A percentile compares a stretch with the other conserved stretches of the same genome.
Evolutionary conservation across 2,113 vertebrate genomes (phyloP).

Genomic region (Collichthys lucidus): DNA sequence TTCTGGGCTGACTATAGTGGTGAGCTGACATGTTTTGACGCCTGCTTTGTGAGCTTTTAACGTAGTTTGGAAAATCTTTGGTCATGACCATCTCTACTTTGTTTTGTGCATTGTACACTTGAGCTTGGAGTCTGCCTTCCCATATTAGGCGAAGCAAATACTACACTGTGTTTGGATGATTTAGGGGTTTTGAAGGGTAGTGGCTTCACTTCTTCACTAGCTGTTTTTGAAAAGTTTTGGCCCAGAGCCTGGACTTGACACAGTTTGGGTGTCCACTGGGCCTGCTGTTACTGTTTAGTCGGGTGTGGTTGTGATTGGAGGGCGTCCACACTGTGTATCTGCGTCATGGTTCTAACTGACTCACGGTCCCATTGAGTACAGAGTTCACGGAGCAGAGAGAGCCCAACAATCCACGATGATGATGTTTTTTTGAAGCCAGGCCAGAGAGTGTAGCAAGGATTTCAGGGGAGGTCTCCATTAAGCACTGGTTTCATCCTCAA

Average conservation of each 20-base stretch:
- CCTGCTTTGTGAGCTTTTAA: conserved; percentile 32
- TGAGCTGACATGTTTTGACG: not conserved
- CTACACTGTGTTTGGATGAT: conserved; percentile 34
- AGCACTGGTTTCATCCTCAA: conserved; percentile 13
- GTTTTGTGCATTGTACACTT: not conserved
- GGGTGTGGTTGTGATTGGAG: conserved; percentile 47
- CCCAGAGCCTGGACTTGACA: not conserved
- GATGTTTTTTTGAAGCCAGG: conserved; percentile 12
- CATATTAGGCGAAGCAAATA: conserved; percentile 56
- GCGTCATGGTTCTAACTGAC: conserved; percentile 62
- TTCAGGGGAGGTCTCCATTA: conserved; percentile 3
- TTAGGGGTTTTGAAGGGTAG: conserved; percentile 30
- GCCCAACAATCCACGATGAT: not conserved
- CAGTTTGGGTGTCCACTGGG: conserved; percentile 9
- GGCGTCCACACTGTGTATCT: conserved; percentile 38
- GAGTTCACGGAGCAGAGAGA: not conserved
- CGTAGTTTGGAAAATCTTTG: no score
- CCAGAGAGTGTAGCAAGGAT: conserved; percentile 9
- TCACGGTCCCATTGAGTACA: conserved; percentile 58
- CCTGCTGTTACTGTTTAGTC: conserved; percentile 8
- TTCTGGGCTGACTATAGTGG: not conserved
- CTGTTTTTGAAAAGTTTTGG: conserved; percentile 45
- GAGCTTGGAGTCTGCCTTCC: conserved; percentile 44
- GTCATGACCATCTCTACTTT: no score
- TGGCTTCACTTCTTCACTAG: not conserved